Evolutionary conservation across 2,888 invertebrate genomes (phyloP), one percentile per base, ranked within the genome.

Genomic region (Sclerodermus sp.): DNA sequence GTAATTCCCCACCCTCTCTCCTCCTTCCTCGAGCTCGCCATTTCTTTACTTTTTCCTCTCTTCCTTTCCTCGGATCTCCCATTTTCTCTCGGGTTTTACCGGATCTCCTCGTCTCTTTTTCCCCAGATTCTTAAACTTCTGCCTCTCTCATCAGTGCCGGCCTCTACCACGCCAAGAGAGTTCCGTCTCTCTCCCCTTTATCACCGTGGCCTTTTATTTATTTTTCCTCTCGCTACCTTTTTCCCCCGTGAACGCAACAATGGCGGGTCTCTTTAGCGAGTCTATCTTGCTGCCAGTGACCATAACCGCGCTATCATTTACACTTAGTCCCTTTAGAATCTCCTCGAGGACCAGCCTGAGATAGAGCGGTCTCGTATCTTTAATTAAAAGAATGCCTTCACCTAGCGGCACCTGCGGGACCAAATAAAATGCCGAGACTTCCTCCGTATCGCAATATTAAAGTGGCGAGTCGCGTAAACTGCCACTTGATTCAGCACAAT

Each of bases 251-350:
- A 42, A 23, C 23, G 8, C 29, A 38, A 50, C 39, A 46, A 48
- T 43, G 39, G 30, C 29, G 47, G 46, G 55, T 52, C 49, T 43
- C 41, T 47, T 39, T 17, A 43, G 52, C 53, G 58, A 60, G 52
- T 53, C 57, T 66, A 67, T 69, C 67, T 61, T 34, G 32, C 37
- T 45, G 51, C 29, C 58, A 50, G 63, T 61, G 62, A 67, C 66
- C 72, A 70, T 76, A 75, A 76, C 75, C 69, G 68, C 71, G 70
- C 75, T 74, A 77, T 76, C 76, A 75, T 76, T 77, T 77, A 75
- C 70, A 71, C 70, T 70, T 67, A 62, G 60, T 58, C 46, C 49
- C 47, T 53, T 50, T 47, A 3, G 12, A 8, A 8, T 30, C 42
- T 42, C 15, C 30, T n/a, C 9, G 3, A 23, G 23, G 23, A 23